Percentiles rank a stretch among this genome's conserved stretches.
These are phyloP conservation scores for Rhamnusium bicolor DNA, from an alignment of 2,888 invertebrate species.

Conservation along the genomic window DNA sequence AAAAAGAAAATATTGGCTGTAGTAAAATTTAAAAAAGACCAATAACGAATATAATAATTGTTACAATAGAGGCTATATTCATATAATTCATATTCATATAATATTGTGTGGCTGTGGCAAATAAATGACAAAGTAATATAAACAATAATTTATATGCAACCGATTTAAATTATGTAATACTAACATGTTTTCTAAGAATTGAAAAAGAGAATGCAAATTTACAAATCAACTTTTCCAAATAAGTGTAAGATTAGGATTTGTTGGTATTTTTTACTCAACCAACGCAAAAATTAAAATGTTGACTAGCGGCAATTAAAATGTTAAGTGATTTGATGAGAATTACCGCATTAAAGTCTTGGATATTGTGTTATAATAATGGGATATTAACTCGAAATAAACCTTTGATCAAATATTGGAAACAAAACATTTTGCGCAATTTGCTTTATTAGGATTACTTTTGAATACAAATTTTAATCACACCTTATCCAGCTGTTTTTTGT, in stretches of 20 bases:
- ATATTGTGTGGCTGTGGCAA: not conserved
- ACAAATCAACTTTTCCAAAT: not conserved
- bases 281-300: no score
- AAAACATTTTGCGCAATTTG: constrained; percentile 2
- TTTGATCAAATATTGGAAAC: not conserved
- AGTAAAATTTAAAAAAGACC: not conserved
- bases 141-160: not conserved
- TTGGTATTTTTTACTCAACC: not conserved
- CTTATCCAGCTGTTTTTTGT: constrained; percentile 19
- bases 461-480: constrained; percentile 11
- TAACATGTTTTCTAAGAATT: not conserved
- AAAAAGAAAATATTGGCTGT: constrained; percentile 68
- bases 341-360: no score
- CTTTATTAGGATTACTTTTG: constrained; percentile 9
- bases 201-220: not conserved
- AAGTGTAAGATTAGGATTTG: not conserved
- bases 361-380: not conserved
- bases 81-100: constrained; percentile 7
- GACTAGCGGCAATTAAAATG: not conserved
- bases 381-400: not conserved
- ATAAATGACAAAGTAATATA: not conserved
- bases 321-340: no score
- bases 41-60: no score
- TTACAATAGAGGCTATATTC: not conserved
- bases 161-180: not conserved